Conservation (phyloP, 2,113 vertebrate species). For the Aphyosemion australe region DNA sequence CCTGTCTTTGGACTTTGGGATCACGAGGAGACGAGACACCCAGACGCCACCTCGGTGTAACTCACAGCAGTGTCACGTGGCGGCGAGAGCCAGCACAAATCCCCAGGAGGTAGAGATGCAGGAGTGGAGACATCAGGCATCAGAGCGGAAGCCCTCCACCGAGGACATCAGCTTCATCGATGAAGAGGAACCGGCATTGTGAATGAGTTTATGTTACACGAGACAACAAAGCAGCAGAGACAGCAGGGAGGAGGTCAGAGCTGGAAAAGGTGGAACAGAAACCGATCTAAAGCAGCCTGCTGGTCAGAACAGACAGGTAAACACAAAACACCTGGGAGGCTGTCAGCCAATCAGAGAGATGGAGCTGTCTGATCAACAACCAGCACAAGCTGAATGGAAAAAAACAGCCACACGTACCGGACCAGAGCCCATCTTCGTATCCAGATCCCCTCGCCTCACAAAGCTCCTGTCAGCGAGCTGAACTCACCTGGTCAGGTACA, state of each 20-base stretch:
- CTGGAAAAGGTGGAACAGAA: slow-evolving; percentile 7
- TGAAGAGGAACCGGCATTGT: slow-evolving; percentile 79
- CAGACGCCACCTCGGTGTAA: slow-evolving; percentile 49
- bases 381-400: slow-evolving; percentile 27
- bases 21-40: slow-evolving; percentile 20
- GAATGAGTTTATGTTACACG: slow-evolving; percentile 31
- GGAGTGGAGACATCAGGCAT: slow-evolving; percentile 61
- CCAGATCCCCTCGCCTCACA: not conserved
- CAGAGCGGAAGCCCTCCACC: slow-evolving; percentile 44
- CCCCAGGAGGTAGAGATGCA: slow-evolving; percentile 80
- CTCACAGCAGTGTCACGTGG: slow-evolving; percentile 26
- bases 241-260: slow-evolving; percentile 4
- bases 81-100: not conserved
- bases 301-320: not conserved
- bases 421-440: slow-evolving; percentile 10
- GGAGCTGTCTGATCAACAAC: slow-evolving; percentile 9
- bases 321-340: not conserved
- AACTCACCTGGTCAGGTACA: not conserved
- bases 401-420: slow-evolving; percentile 3
- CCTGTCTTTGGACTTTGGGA: slow-evolving; percentile 59
- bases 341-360: not conserved
- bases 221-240: not conserved
- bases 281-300: not conserved
- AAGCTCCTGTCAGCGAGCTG: too few species aligned
- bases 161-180: slow-evolving; percentile 84